These are phyloP conservation scores for Brachypalpus laphriformis DNA, from an alignment of 2,888 invertebrate species.

Conservation along the genomic window DNA sequence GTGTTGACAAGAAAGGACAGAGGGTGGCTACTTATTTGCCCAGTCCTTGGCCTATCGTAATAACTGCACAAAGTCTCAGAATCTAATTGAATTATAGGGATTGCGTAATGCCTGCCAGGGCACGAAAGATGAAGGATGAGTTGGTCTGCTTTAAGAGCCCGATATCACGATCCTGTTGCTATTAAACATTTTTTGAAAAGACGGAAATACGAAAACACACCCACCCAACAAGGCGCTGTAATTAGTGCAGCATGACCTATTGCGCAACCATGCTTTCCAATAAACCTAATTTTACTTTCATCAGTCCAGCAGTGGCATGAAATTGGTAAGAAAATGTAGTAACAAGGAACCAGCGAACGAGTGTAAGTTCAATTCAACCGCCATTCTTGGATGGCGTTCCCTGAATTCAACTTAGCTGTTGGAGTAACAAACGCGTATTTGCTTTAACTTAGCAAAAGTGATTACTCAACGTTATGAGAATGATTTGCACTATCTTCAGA, in stretches of 20 bases:
- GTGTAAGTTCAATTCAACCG: neutral
- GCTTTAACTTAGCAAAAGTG: neutral
- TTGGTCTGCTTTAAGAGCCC: neutral
- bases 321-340: neutral
- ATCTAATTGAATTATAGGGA: neutral
- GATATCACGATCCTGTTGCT: slow-evolving; percentile 26
- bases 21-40: neutral
- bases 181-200: neutral
- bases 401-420: neutral
- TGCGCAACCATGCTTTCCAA: neutral
- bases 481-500: neutral
- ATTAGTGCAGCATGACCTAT: slow-evolving; percentile 13
- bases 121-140: slow-evolving; percentile 6
- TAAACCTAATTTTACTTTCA: neutral
- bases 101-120: slow-evolving; percentile 17
- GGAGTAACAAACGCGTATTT: neutral
- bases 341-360: neutral
- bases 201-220: neutral
- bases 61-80: neutral
- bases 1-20: neutral
- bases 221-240: slow-evolving; percentile 7
- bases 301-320: neutral
- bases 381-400: neutral
- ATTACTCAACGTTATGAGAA: neutral
- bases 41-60: neutral